Conservation (phyloP, 2,888 invertebrate species). For the Escarpia spicata region DNA sequence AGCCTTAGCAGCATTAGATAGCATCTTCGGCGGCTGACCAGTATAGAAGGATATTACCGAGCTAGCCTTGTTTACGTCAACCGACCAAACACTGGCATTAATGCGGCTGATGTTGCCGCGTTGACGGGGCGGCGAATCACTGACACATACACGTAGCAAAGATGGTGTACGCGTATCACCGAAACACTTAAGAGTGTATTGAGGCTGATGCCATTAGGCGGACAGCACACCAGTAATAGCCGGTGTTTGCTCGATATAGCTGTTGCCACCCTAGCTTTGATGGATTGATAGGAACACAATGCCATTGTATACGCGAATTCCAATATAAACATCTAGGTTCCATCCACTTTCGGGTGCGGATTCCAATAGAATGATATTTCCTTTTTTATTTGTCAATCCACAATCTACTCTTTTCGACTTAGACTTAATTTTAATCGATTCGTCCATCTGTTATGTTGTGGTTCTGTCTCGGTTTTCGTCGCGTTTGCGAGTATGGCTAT, state of each 20-base stretch:
- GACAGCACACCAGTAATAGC: not conserved
- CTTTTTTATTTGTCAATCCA: not conserved
- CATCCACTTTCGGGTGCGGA: no score
- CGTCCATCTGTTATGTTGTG: not conserved
- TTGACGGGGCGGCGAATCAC: not conserved
- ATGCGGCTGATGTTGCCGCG: not conserved
- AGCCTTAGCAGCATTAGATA: not conserved
- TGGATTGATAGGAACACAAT: no score
- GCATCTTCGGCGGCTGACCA: not conserved
- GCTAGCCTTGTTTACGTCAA: not conserved
- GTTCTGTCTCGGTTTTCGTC: not conserved
- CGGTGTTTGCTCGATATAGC: not conserved
- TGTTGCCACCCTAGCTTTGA: no score
- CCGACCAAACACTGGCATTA: not conserved
- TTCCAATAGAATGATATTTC: no score
- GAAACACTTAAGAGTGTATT: not conserved
- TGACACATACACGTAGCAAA: not conserved
- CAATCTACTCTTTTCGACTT: not conserved
- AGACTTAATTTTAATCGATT: not conserved
- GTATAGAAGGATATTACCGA: constrained; percentile 1
- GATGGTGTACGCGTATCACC: not conserved
- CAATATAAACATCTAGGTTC: no score
- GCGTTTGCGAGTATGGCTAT: not conserved
- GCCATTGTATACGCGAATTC: no score
- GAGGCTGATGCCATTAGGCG: not conserved